phyloP scores from a whole-genome alignment of 2,113 vertebrate species.

The Cacatua alba region DNA sequence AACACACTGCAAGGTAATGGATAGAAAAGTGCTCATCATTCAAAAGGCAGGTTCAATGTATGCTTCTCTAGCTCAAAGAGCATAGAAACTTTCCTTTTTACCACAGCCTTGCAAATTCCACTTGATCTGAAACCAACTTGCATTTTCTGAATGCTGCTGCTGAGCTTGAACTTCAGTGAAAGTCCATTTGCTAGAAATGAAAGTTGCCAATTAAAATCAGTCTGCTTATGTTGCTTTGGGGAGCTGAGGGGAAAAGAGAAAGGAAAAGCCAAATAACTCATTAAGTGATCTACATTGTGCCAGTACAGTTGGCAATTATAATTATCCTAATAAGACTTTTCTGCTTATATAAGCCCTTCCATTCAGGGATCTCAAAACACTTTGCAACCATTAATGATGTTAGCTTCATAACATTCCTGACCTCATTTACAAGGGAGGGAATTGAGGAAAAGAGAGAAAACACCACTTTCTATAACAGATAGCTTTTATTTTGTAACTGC shows the following conservation, averaged over 20 bases:
- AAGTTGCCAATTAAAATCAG: conserved; percentile 54
- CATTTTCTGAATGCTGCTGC: not conserved
- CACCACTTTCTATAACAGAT: not conserved
- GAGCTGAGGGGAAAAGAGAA: not conserved
- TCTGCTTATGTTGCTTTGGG: conserved; percentile 27
- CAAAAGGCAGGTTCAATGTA: not conserved
- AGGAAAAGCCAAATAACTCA: conserved; percentile 50
- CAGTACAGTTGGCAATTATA: conserved; percentile 30
- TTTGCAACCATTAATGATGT: conserved; percentile 56
- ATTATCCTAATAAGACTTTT: conserved; percentile 55
- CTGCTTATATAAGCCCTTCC: conserved; percentile 26
- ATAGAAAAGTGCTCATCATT: not conserved
- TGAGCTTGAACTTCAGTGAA: not conserved
- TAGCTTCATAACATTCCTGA: conserved; percentile 37
- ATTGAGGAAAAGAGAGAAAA: conserved; percentile 35
- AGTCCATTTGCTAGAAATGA: conserved; percentile 7
- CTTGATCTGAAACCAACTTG: not conserved
- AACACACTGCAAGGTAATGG: not conserved
- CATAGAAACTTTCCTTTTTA: not conserved
- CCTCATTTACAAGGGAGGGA: conserved; percentile 31
- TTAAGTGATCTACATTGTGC: conserved; percentile 49
- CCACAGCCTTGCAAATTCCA: not conserved
- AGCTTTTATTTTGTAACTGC: not conserved
- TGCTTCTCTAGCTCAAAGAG: not conserved
- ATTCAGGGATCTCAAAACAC: conserved; percentile 46